Conservation (phyloP, 64 coral and sea anemone genomes). For the Orbicella faveolata region DNA sequence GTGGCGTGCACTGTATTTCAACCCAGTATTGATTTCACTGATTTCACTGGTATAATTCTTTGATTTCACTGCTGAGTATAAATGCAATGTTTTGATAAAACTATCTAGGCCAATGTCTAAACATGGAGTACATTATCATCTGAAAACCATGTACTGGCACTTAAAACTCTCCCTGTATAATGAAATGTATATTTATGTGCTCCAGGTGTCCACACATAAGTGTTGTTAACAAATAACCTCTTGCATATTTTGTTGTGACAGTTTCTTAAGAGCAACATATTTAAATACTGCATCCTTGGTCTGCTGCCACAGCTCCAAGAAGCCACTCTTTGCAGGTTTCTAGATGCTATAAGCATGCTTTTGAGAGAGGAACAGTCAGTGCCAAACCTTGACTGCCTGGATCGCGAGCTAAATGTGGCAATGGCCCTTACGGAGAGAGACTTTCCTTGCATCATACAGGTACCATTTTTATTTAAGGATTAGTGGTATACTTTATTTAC, state of each 20-base stretch:
- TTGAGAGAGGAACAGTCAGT: slow-evolving; percentile 7
- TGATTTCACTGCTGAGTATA: slow-evolving; percentile 13
- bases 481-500: too few relatives aligned
- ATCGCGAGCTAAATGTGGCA: slow-evolving; percentile 19
- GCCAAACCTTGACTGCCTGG: background rate
- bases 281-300: slow-evolving; percentile 34
- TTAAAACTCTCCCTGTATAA: slow-evolving; percentile 17
- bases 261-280: slow-evolving; percentile 54
- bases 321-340: slow-evolving; percentile 1
- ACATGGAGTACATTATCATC: slow-evolving; percentile 21
- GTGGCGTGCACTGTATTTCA: slow-evolving; percentile 1
- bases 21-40: slow-evolving; percentile 26
- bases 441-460: slow-evolving; percentile 29
- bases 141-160: background rate
- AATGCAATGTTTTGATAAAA: slow-evolving; percentile 17
- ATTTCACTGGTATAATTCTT: background rate
- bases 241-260: background rate
- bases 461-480: background rate
- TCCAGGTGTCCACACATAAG: slow-evolving; percentile 5
- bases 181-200: background rate
- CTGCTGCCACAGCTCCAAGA: slow-evolving; percentile 16
- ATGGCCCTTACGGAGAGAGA: slow-evolving; percentile 43
- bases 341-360: slow-evolving; percentile 11
- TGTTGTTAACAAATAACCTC: background rate
- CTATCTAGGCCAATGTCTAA: background rate